Evolutionary conservation across 37 sponge, comb jelly and placozoan genomes (phyloP).

Genomic region (Dysidea cf. avara): DNA sequence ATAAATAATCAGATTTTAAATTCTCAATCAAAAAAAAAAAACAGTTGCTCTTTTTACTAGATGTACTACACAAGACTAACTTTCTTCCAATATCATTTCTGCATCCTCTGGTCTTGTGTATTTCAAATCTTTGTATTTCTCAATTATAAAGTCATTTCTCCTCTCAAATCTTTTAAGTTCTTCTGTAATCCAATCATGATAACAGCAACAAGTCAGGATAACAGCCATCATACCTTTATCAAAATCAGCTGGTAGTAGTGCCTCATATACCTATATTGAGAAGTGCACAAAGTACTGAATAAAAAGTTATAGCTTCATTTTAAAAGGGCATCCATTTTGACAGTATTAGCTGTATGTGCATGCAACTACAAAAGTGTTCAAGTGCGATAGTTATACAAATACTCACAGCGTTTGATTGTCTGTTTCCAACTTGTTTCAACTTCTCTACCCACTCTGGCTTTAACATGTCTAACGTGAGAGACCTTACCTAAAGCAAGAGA

Average conservation of each 20-base stretch:
- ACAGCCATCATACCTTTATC: conserved; percentile 55
- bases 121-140: conserved; percentile 66
- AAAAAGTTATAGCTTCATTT: too few relatives aligned
- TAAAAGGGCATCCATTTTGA: too few relatives aligned
- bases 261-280: too few relatives aligned
- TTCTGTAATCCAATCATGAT: conserved; percentile 16
- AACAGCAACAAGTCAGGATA: too few relatives aligned
- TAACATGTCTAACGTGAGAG: conserved; percentile 80
- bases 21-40: too few relatives aligned
- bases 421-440: conserved; percentile 64
- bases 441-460: conserved; percentile 53
- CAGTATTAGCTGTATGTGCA: too few relatives aligned
- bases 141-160: conserved; percentile 61
- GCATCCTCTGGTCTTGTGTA: conserved; percentile 52
- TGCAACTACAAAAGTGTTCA: too few relatives aligned
- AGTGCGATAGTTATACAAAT: too few relatives aligned
- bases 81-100: conserved; percentile 39
- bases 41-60: too few relatives aligned
- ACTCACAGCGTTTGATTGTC: conserved; percentile 36
- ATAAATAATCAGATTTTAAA: too few relatives aligned
- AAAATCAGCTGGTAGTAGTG: conserved; percentile 61
- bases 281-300: too few relatives aligned
- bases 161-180: conserved; percentile 22
- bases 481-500: conserved; percentile 51
- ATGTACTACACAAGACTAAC: conserved; percentile 46